Evolutionary conservation across 2,888 invertebrate species (phyloP), one percentile per base, ranked within the genome.

Genomic region (Pantelozetes paolii): DNA sequence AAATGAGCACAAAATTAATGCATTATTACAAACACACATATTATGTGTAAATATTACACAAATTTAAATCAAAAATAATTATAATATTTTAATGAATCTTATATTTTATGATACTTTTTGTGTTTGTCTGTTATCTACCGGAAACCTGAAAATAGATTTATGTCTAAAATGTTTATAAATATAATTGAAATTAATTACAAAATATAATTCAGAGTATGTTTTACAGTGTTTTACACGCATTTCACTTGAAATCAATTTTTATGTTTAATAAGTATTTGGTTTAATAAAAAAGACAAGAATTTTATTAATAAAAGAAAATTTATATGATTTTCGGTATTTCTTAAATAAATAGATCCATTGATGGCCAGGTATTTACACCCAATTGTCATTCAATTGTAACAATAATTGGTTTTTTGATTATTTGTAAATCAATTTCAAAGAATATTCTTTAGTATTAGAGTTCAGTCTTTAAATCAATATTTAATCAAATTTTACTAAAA

Each of bases 41-140:
- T 15, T 8, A 8, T 54, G 54, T 54, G 54, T 54, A 20, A 54
- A 54, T 54, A 54, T 54, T 54, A 54, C 54, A n/a, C 54, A 54
- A 54, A 54, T 13, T 45, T 15, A 45, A 15, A 15, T 15, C 45
- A 36, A 36, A 36, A 36, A 36, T 36, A 36, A n/a, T n/a, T 36
- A 36, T 36, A 36, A 36, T 45, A 9, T 11, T 45, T 9, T 36
- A 36, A 36, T 36, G 36, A 36, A 11, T 8, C 11, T 36, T 36
- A 36, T 11, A 36, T 36, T 36, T 36, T 5, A 36, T 36, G 13
- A 9, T 20, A 54, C 26, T 54, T 20, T 54, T 20, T n/a, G 18
- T 54, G n/a, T 54, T 54, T 20, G 6, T 20, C 18, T 23, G 54
- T 3, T 20, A 54, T 59, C 59, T 59, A 59, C 59, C 59, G 57